Evolutionary conservation across 2,888 invertebrate species (phyloP).

Genomic region (Oscheius myriophilus): DNA sequence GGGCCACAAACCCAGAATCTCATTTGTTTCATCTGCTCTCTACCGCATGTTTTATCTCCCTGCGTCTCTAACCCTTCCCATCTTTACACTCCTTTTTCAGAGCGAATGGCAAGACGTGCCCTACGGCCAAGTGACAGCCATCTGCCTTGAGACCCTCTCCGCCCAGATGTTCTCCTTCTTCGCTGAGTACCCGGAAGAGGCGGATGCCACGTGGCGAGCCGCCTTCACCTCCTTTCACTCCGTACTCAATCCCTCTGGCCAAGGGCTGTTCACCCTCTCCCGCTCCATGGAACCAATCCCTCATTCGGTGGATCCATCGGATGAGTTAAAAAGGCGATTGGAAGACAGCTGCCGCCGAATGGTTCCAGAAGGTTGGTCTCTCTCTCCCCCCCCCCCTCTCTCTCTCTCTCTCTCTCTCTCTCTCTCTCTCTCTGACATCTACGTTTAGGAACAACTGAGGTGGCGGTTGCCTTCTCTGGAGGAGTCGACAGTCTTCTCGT

Average conservation of each 20-base stretch:
- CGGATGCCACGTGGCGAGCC: constrained; percentile 14
- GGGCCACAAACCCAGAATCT: no score
- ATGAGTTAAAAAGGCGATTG: neutral
- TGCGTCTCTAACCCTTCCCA: no score
- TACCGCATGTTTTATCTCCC: no score
- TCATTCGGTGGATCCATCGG: neutral
- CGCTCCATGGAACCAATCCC: no score
- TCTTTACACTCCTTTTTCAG: neutral
- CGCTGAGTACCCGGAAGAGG: constrained; percentile 37
- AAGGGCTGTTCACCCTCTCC: no score
- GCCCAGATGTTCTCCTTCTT: constrained; percentile 31
- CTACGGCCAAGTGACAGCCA: constrained; percentile 39
- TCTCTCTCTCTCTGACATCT: constrained; percentile 1
- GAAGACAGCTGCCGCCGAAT: neutral
- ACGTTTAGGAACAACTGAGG: constrained; percentile 42
- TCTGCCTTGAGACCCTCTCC: neutral
- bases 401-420: no score
- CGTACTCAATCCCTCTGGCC: no score
- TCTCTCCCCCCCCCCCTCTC: no score
- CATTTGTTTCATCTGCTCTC: no score
- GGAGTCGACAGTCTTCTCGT: constrained; percentile 94
- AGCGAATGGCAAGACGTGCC: constrained; percentile 45
- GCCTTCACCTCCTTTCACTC: neutral
- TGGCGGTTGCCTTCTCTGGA: constrained; percentile 91
- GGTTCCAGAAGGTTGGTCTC: no score